A percentile compares a stretch with the other conserved stretches of the same genome.
Evolutionary conservation across 2,888 invertebrate species (phyloP).

Genomic region (Polydrusus pterygomalis): DNA sequence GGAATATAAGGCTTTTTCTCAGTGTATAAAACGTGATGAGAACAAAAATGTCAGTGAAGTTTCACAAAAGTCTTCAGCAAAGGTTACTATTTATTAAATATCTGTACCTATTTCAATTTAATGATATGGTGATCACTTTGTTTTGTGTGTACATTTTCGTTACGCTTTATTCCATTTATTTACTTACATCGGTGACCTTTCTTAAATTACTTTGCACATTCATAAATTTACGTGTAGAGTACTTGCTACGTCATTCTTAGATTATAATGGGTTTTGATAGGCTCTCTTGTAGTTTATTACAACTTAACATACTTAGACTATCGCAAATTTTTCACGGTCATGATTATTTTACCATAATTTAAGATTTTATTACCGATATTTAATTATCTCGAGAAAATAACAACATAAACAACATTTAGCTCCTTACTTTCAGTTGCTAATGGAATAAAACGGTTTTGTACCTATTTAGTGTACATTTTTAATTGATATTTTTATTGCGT

Average conservation of each 20-base stretch:
- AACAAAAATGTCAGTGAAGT: too few relatives aligned
- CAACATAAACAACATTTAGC: too few relatives aligned
- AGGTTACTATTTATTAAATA: not conserved
- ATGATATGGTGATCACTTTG: not conserved
- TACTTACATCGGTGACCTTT: conserved; percentile 34
- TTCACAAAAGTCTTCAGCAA: not conserved
- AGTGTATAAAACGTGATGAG: too few relatives aligned
- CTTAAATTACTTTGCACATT: conserved; percentile 38
- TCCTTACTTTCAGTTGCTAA: too few relatives aligned
- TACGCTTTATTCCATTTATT: conserved; percentile 26
- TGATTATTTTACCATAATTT: not conserved
- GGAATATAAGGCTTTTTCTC: too few relatives aligned
- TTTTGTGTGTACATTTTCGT: conserved; percentile 21
- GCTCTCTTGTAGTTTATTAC: too few relatives aligned
- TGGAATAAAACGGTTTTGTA: too few relatives aligned
- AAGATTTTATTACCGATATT: not conserved
- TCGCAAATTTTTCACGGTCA: not conserved
- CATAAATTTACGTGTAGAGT: conserved; percentile 18
- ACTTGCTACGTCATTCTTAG: conserved; percentile 11
- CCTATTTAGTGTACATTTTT: too few relatives aligned
- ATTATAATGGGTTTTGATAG: not conserved
- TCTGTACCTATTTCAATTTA: not conserved
- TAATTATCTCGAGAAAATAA: not conserved
- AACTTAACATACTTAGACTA: not conserved
- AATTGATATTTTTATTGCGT: too few relatives aligned